Percentiles rank a stretch among this genome's conserved stretches.
phyloP scores from a whole-genome alignment of 2,113 vertebrate species.

The Chaetura pelagica region DNA sequence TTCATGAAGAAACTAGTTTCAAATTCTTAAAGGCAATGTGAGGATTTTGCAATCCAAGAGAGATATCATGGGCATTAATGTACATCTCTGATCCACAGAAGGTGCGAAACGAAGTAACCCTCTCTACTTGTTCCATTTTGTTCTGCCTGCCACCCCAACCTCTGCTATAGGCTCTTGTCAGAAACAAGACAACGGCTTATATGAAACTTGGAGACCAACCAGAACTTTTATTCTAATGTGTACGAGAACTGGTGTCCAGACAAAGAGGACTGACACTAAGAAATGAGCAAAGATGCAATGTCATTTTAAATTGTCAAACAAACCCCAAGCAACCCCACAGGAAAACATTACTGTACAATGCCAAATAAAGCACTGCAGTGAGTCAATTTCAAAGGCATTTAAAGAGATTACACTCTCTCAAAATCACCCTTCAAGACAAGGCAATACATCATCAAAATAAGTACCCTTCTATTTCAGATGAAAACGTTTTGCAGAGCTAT shows the following conservation, averaged over 20 bases:
- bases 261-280: neutral
- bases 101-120: neutral
- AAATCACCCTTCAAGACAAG: neutral
- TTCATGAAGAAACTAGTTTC: neutral
- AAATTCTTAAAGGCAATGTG: neutral
- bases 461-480: neutral
- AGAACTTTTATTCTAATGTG: neutral
- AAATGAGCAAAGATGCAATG: neutral
- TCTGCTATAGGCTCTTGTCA: neutral
- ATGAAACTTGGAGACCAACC: neutral
- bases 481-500: neutral
- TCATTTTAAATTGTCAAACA: neutral
- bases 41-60: neutral
- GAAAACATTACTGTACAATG: neutral
- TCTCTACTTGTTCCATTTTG: neutral
- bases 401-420: neutral
- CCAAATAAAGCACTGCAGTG: neutral
- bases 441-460: neutral
- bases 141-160: neutral
- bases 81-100: rapidly evolving
- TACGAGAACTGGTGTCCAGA: neutral
- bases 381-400: neutral
- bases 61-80: neutral
- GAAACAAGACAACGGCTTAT: neutral
- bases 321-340: rapidly evolving